A percentile compares a stretch with the other conserved stretches of the same genome.
Evolutionary conservation across 1,140 invertebrate genomes (phyloP).

Genomic region (Bilobella aurantiaca): DNA sequence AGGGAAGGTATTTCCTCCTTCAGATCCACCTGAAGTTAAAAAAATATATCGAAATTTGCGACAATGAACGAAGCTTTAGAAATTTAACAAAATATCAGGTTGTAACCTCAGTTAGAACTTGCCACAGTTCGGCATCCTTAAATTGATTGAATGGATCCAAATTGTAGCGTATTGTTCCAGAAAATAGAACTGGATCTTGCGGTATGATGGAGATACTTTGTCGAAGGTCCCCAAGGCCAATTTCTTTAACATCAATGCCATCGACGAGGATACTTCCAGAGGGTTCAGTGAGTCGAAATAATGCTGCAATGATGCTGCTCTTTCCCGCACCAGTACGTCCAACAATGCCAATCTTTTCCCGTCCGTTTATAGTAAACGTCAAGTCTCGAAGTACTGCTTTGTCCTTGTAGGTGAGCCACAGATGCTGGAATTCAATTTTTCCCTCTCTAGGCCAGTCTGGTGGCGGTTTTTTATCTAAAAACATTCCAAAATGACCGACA

Average conservation of each 20-base stretch:
- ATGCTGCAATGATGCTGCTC: constrained; percentile 39
- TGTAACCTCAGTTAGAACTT: constrained; percentile 57
- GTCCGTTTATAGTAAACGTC: constrained; percentile 45
- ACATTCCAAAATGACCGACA: neutral
- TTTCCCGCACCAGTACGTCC: constrained; percentile 61
- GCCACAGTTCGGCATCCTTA: constrained; percentile 66
- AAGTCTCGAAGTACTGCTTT: constrained; percentile 47
- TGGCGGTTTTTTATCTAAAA: constrained; percentile 46
- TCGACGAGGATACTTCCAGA: constrained; percentile 50
- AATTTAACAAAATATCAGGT: neutral
- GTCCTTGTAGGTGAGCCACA: constrained; percentile 48
- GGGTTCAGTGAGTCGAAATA: constrained; percentile 53
- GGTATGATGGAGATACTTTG: constrained; percentile 61
- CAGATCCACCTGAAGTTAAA: constrained; percentile 47
- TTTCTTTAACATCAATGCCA: constrained; percentile 41
- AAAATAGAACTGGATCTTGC: constrained; percentile 63
- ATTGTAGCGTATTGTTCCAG: constrained; percentile 66
- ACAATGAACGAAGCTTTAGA: constrained; percentile 10
- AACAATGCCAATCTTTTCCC: constrained; percentile 60
- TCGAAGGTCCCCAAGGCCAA: constrained; percentile 52
- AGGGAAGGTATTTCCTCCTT: constrained; percentile 37
- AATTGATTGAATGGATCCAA: constrained; percentile 72
- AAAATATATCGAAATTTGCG: too few species aligned
- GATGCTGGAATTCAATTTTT: constrained; percentile 53
- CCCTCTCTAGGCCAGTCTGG: constrained; percentile 58